phyloP scores from a whole-genome alignment of 1,140 invertebrate species.

The Solenopsis invicta region DNA sequence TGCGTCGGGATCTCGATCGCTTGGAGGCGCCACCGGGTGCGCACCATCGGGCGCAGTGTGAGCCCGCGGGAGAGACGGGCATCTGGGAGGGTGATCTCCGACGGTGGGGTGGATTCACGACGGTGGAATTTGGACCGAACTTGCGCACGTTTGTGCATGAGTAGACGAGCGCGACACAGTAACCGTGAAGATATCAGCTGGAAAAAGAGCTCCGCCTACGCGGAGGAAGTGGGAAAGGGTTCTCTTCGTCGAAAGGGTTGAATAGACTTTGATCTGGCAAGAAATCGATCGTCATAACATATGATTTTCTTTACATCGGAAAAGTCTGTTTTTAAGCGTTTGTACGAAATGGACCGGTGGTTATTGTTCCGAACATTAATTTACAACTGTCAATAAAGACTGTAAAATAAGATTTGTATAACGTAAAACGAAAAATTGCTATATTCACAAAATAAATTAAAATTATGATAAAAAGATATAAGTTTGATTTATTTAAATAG shows the following conservation, averaged over 20 bases:
- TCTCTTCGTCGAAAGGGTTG: not conserved
- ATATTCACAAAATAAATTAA: not conserved
- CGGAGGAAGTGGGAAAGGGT: not conserved
- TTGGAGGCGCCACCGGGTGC: slow-evolving; percentile 78
- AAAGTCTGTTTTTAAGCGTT: not conserved
- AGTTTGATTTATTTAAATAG: not conserved
- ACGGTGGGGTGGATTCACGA: slow-evolving; percentile 28
- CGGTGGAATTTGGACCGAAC: slow-evolving; percentile 73
- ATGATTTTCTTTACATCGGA: not conserved
- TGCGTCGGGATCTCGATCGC: slow-evolving; percentile 52
- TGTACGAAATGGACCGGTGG: not conserved
- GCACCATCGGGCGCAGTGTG: slow-evolving; percentile 56
- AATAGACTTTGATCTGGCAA: slow-evolving; percentile 7
- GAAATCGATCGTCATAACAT: not conserved
- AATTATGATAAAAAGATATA: not conserved
- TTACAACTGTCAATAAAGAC: not conserved
- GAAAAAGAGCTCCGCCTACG: slow-evolving; percentile 8
- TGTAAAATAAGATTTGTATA: not conserved
- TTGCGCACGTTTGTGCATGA: slow-evolving; percentile 68
- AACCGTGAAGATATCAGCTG: slow-evolving; percentile 40
- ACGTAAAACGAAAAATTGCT: not conserved
- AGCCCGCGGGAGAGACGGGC: slow-evolving; percentile 30
- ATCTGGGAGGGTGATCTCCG: slow-evolving; percentile 31
- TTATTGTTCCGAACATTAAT: not conserved
- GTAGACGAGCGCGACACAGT: slow-evolving; percentile 41